Conservation (phyloP, 2,888 invertebrate species). For the Agriopis aurantiaria region DNA sequence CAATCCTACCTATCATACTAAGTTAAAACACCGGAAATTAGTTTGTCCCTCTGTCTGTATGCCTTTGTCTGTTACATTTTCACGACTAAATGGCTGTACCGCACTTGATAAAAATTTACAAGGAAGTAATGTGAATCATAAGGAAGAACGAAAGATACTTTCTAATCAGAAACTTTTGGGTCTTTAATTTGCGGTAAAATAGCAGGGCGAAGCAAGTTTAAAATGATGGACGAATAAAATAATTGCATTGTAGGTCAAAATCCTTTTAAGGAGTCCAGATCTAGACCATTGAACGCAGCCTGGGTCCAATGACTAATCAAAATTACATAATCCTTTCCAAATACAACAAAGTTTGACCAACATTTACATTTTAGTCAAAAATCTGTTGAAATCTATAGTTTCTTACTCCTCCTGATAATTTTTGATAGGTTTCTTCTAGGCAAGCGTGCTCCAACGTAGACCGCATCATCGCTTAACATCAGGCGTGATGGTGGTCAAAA, state of each 20-base stretch:
- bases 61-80: not conserved
- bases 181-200: not conserved
- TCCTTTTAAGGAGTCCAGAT: constrained; percentile 8
- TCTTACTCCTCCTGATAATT: not conserved
- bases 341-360: constrained; percentile 4
- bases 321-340: constrained; percentile 14
- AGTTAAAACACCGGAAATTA: not conserved
- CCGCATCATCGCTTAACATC: too few species aligned
- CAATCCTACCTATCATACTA: not conserved
- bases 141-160: not conserved
- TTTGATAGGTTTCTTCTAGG: too few species aligned
- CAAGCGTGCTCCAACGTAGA: too few species aligned
- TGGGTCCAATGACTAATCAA: constrained; percentile 13
- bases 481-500: too few species aligned
- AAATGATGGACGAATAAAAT: not conserved
- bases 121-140: not conserved
- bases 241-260: not conserved
- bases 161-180: not conserved
- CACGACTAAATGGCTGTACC: not conserved
- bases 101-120: not conserved
- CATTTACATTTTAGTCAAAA: not conserved
- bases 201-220: too few species aligned
- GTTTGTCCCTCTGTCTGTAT: too few species aligned
- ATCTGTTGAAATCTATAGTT: not conserved
- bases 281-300: constrained; percentile 9